A percentile compares a stretch with the other conserved stretches of the same genome.
These are phyloP conservation scores for Notamacropus eugenii DNA, from an alignment of 2,797 vertebrate species.

Conservation along the genomic window DNA sequence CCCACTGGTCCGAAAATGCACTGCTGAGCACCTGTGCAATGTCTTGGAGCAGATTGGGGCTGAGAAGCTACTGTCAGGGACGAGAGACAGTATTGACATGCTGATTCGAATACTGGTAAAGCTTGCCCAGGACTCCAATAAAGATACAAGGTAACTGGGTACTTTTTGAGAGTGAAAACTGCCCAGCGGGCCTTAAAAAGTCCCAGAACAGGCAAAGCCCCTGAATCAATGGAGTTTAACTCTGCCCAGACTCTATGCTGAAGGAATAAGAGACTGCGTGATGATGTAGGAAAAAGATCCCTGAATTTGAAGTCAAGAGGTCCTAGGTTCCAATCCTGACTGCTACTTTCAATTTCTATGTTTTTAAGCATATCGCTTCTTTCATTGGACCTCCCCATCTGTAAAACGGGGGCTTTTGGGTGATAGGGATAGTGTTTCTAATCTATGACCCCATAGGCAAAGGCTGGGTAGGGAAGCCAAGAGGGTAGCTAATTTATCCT, in stretches of 20 bases:
- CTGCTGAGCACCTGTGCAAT: constrained; percentile 73
- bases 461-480: background rate
- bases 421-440: background rate
- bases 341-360: background rate
- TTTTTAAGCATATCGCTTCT: background rate
- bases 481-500: background rate
- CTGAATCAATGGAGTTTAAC: background rate
- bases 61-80: constrained; percentile 74
- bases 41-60: constrained; percentile 75
- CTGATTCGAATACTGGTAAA: constrained; percentile 75
- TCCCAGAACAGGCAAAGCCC: background rate
- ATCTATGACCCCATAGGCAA: background rate
- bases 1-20: constrained; percentile 75
- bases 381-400: background rate
- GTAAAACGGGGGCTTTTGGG: background rate
- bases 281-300: background rate
- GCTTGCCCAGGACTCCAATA: constrained; percentile 83
- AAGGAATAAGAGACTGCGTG: background rate
- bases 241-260: background rate
- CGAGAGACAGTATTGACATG: constrained; percentile 26
- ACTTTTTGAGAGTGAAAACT: background rate
- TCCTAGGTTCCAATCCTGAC: background rate
- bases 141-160: constrained; percentile 82
- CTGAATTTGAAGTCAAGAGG: background rate
- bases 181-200: background rate